Conservation (phyloP, 2,888 invertebrate genomes). For the Stegana nigrithorax region DNA sequence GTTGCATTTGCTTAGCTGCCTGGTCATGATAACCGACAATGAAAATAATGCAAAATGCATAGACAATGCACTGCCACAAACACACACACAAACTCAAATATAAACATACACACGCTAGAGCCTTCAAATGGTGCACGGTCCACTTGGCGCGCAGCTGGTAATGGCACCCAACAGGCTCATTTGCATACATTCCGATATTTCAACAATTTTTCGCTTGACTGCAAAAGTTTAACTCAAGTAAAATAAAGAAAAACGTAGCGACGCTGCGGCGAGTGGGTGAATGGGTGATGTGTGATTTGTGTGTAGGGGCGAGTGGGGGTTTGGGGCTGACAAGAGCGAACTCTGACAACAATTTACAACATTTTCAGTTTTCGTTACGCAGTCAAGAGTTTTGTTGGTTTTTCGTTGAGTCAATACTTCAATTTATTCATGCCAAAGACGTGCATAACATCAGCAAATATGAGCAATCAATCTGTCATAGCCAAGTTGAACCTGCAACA, state of each 20-base stretch:
- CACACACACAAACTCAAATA: too few species aligned
- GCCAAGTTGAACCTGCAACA: slow-evolving; percentile 8
- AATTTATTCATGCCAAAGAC: slow-evolving; percentile 52
- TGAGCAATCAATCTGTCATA: slow-evolving; percentile 19
- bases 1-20: too few species aligned
- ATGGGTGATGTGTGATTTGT: not conserved
- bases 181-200: not conserved
- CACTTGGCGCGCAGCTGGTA: not conserved
- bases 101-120: too few species aligned
- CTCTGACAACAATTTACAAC: too few species aligned
- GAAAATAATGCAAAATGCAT: too few species aligned
- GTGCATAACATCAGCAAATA: slow-evolving; percentile 32
- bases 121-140: not conserved
- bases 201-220: not conserved
- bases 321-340: too few species aligned
- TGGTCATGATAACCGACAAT: too few species aligned
- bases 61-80: too few species aligned
- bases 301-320: not conserved
- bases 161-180: not conserved
- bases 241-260: not conserved
- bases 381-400: not conserved
- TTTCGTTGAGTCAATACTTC: slow-evolving; percentile 19
- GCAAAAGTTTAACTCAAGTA: not conserved
- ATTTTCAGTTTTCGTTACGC: not conserved
- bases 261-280: not conserved